Evolutionary conservation across 1,140 invertebrate species (phyloP).

Genomic region (Phortica variegata): DNA sequence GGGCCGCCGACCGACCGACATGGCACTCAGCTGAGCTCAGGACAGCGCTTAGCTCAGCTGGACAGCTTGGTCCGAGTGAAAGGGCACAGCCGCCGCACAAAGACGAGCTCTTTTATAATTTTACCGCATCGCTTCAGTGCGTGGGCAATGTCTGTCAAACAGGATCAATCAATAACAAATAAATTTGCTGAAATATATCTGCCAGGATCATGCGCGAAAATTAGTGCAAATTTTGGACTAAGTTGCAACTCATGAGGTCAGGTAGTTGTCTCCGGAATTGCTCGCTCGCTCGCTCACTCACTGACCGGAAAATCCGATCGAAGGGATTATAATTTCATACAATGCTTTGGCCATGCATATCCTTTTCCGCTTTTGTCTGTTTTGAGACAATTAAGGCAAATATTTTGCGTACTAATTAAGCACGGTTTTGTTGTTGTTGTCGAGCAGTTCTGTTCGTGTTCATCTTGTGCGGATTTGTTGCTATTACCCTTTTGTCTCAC

Average conservation of each 20-base stretch:
- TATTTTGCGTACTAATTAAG: constrained; percentile 56
- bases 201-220: constrained; percentile 42
- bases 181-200: constrained; percentile 22
- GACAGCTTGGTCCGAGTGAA: constrained; percentile 19
- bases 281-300: constrained; percentile 4
- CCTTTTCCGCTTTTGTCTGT: constrained; percentile 11
- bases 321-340: constrained; percentile 40
- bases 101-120: constrained; percentile 23
- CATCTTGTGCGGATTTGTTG: constrained; percentile 39
- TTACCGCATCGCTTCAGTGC: constrained; percentile 31
- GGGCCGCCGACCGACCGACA: too few species aligned
- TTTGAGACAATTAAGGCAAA: constrained; percentile 49
- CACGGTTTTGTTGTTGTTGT: constrained; percentile 10
- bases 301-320: constrained; percentile 54
- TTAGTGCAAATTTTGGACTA: constrained; percentile 39
- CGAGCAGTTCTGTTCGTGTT: background rate
- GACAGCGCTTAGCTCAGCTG: constrained; percentile 33
- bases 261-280: too few species aligned
- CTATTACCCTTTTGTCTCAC: constrained; percentile 44
- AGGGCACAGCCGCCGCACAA: constrained; percentile 15
- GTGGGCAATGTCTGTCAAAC: constrained; percentile 36
- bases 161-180: constrained; percentile 41
- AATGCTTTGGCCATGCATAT: background rate
- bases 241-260: background rate
- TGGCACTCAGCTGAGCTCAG: constrained; percentile 24